Conservation (phyloP, 2,797 vertebrate genomes). For the Enteromius afrohamiltoni region DNA sequence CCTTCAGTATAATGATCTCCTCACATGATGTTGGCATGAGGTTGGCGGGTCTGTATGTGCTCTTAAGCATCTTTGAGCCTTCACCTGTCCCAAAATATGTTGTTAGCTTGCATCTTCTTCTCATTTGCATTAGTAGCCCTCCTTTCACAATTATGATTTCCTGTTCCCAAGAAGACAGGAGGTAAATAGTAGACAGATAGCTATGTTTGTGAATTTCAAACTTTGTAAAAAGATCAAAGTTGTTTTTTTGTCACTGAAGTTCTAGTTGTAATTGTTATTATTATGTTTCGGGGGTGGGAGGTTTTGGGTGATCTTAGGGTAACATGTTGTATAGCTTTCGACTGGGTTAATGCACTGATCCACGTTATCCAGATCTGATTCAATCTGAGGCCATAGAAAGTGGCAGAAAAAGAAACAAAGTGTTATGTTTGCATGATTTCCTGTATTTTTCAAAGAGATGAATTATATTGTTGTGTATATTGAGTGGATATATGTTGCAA, state of each 20-base stretch:
- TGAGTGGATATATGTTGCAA: slow-evolving; percentile 76
- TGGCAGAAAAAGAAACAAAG: slow-evolving; percentile 72
- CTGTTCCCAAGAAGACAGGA: slow-evolving; percentile 62
- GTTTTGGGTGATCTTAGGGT: slow-evolving; percentile 26
- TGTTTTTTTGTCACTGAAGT: slow-evolving; percentile 77
- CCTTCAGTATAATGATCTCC: slow-evolving; percentile 12
- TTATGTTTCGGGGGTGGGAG: slow-evolving; percentile 51
- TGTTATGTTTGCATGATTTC: slow-evolving; percentile 86
- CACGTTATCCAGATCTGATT: slow-evolving; percentile 64
- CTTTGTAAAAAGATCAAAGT: slow-evolving; percentile 71
- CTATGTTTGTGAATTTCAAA: slow-evolving; percentile 85
- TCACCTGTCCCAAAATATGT: slow-evolving; percentile 44
- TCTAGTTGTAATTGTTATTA: slow-evolving; percentile 74
- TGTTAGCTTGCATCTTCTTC: slow-evolving; percentile 14
- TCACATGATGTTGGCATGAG: slow-evolving; percentile 21
- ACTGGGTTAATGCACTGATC: slow-evolving; percentile 68
- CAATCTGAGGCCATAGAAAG: slow-evolving; percentile 73
- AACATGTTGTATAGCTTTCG: slow-evolving; percentile 41
- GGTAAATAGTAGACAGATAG: slow-evolving; percentile 71
- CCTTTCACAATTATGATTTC: slow-evolving; percentile 66
- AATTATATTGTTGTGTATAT: slow-evolving; percentile 81
- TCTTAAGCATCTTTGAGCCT: slow-evolving; percentile 65
- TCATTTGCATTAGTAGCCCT: slow-evolving; percentile 1
- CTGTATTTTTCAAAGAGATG: slow-evolving; percentile 80
- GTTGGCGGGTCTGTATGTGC: slow-evolving; percentile 11